A percentile compares a stretch with the other conserved stretches of the same genome.
phyloP scores from a whole-genome alignment of 2,113 vertebrate species.

The Prunella fulvescens region DNA sequence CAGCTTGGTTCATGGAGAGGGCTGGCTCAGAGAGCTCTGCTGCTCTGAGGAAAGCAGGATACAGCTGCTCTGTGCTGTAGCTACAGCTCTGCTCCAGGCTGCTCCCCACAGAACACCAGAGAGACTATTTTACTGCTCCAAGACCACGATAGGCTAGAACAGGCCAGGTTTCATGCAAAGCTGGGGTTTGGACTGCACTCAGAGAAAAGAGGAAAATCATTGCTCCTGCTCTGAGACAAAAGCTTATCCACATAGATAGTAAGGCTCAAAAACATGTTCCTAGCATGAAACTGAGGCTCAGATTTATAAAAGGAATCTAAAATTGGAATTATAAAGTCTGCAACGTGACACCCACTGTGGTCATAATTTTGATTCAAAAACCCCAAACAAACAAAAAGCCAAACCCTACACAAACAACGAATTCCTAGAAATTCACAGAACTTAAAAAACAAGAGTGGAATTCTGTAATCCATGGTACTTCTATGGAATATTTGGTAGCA shows the following conservation, averaged over 20 bases:
- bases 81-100: neutral
- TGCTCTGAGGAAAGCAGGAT: neutral
- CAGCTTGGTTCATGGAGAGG: neutral
- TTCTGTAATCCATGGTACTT: neutral
- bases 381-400: neutral
- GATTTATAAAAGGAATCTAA: neutral
- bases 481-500: neutral
- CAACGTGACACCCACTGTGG: neutral
- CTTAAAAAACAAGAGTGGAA: neutral
- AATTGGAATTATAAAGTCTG: neutral
- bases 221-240: neutral
- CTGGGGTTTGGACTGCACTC: neutral
- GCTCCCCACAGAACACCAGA: neutral
- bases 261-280: neutral
- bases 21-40: neutral
- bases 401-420: neutral
- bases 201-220: neutral
- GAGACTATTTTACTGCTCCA: neutral
- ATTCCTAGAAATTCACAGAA: neutral
- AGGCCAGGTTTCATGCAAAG: neutral
- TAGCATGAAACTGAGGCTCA: neutral
- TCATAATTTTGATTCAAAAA: neutral
- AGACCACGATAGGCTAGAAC: neutral
- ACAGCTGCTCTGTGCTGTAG: neutral
- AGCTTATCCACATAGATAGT: neutral